Base-by-base conservation (phyloP, 2,797 vertebrate genomes). In the Lerista edwardsae region DNA sequence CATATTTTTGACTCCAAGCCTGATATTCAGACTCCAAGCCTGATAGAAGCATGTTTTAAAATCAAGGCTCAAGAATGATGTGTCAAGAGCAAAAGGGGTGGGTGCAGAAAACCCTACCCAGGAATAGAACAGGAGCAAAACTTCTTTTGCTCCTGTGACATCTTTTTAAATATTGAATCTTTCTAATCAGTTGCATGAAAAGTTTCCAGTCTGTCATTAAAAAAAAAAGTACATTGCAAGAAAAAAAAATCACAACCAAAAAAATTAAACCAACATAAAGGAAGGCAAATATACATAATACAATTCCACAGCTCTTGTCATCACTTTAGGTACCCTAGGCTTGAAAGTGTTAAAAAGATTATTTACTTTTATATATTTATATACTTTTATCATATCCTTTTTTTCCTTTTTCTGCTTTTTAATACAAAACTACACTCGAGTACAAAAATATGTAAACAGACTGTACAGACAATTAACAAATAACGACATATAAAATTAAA, bases 401-500 rank as follows among this genome's bases (percentile, higher is more conserved):
- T 94, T 93, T 93, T 91, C 80, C 94, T 94, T 91, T 82, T 59
- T 59, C 57, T 61, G 23, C 77, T 79, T 92, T 95, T 94, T 93
- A 93, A 95, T 96, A 96, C 84, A 96, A 96, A 96, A 96, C 95
- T 96, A 96, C 94, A 95, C 92, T 96, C 94, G 92, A 95, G 90
- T 96, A 97, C 94, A 97, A 96, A 97, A 97, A 97, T 96, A 96
- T 91, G 94, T 96, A 96, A 96, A 96, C 95, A 96, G 94, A 94
- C 94, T 96, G 93, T 94, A 96, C 92, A 96, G 93, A 94, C 92
- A 94, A 95, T 90, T 89, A 93, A 95, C 93, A 86, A 88, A 91
- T 83, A 88, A 86, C 75, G 75, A 15, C 75, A 84, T 85, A 84
- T 89, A 93, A 77, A 31, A 77, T 89, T 69, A 87, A 75, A 87